Evolutionary conservation across 2,888 invertebrate genomes (phyloP).

Genomic region (Drosophila anomelani): DNA sequence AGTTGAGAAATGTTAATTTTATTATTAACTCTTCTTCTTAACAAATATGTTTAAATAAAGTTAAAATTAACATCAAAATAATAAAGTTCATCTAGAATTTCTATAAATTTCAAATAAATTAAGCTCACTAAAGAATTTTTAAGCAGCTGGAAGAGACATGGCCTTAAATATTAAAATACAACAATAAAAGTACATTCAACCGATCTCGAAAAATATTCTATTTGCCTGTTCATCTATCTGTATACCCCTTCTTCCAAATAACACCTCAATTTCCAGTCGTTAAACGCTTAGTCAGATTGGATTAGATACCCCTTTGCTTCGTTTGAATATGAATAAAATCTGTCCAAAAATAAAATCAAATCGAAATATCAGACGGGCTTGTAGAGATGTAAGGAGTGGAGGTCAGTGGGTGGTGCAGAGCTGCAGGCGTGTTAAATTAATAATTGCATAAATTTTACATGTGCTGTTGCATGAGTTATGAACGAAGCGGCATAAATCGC

Average conservation of each 20-base stretch:
- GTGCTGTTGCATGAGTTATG: constrained; percentile 84
- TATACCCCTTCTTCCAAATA: too few species aligned
- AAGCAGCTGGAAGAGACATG: too few species aligned
- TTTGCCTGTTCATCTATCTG: too few species aligned
- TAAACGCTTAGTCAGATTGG: constrained; percentile 58
- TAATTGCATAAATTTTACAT: constrained; percentile 85
- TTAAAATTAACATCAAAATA: background rate
- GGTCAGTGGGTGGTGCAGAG: constrained; percentile 25
- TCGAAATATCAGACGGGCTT: background rate
- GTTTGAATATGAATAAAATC: background rate
- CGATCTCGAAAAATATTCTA: too few species aligned
- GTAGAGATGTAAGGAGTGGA: background rate
- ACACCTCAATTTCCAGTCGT: background rate
- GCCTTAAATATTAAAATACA: too few species aligned
- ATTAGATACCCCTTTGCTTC: constrained; percentile 58
- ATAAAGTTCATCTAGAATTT: too few species aligned
- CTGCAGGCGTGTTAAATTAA: constrained; percentile 83
- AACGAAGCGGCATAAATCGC: constrained; percentile 82
- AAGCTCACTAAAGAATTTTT: too few species aligned
- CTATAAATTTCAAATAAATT: too few species aligned
- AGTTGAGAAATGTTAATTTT: background rate
- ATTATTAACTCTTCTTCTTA: background rate
- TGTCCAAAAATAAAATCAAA: constrained; percentile 5
- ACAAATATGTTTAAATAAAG: background rate
- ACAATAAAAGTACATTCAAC: too few species aligned